phyloP scores from a whole-genome alignment of 2,797 vertebrate genomes.

The Silurus lanzhouensis region DNA sequence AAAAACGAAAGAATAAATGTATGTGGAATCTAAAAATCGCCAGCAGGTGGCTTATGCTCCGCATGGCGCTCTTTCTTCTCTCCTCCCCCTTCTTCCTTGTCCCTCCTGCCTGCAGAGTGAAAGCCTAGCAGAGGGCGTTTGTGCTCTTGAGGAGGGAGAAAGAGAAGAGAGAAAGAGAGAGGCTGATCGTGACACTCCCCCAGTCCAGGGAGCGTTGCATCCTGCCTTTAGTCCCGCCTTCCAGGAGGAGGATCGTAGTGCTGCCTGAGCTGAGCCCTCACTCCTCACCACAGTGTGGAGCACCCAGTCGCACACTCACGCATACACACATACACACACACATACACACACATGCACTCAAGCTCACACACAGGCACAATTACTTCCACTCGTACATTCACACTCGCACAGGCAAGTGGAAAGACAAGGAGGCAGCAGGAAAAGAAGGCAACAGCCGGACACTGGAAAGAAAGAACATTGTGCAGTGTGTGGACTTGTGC shows the following conservation, averaged over 20 bases:
- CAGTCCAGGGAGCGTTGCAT: conserved; percentile 47
- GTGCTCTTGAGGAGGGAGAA: conserved; percentile 41
- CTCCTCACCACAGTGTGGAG: conserved; percentile 87
- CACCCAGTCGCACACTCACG: conserved; percentile 73
- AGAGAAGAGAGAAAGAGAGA: conserved; percentile 52
- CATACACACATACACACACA: conserved; percentile 48
- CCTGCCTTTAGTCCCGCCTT: conserved; percentile 49
- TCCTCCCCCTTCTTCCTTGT: conserved; percentile 45
- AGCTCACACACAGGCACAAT: conserved; percentile 51
- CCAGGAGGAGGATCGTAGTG: conserved; percentile 80
- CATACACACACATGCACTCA: conserved; percentile 38
- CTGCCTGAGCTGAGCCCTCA: conserved; percentile 84
- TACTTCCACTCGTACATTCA: conserved; percentile 40
- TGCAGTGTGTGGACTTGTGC: conserved; percentile 5
- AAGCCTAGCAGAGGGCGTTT: conserved; percentile 43
- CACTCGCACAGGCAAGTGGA: conserved; percentile 37
- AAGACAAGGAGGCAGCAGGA: conserved; percentile 38
- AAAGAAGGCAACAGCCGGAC: conserved; percentile 35
- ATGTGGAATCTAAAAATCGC: conserved; percentile 35
- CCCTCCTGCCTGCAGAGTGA: conserved; percentile 46
- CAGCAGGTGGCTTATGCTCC: conserved; percentile 56
- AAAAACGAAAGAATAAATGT: not conserved
- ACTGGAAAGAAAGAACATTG: conserved; percentile 16
- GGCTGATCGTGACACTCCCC: conserved; percentile 55
- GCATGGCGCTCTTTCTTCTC: conserved; percentile 23